Base-by-base conservation (phyloP, 2,113 vertebrate species). In the Nothobranchius kuhntae region DNA sequence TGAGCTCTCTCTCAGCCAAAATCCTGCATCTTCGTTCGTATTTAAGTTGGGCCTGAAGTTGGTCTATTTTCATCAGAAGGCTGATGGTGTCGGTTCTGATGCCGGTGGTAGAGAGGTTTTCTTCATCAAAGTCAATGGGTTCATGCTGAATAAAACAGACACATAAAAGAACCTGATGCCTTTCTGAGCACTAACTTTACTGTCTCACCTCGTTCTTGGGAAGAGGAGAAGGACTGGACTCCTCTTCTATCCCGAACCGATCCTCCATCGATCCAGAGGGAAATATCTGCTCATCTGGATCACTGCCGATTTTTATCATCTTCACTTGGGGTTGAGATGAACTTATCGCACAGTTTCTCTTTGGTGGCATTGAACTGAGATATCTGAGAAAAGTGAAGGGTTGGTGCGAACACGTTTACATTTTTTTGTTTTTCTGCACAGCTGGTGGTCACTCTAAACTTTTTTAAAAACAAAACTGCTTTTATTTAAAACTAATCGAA, bases 1-100 rank as follows among this genome's bases (percentile, higher is more conserved):
- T 84, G 53, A 92, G 71, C 45, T 92, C 91, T 52, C 79, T 88
- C 68, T 92, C 91, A 0, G 90, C 91, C 83, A 91, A 38, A 50
- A 91, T 81, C 48, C 91, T 71, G 72, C 91, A 92, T 58, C 90
- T 88, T 67, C 88, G 89, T 44, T 92, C 91, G 55, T 92, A 92
- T 44, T 91, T 92, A 13, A 92, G 89, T 15, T 92, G 88, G 14
- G 91, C 81, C 79, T 92, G 90, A 12, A 92, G 80, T 21, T 91
- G 88, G 61, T 92, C 90, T 73, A 92, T 91, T 78, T 92, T 92
- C 90, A 91, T 91, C 42, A 92, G 85, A 30, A 92, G 89, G 26
- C 79, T 92, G 87, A 91, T 84, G 54, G 91, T 91, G 84, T 91
- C 90, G 10, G 91, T 92, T 75, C 90, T 90, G 71, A 91, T 82